Percentiles rank a stretch among this genome's conserved stretches.
These are phyloP conservation scores for Lepidocolaptes lacrymiger DNA, from an alignment of 2,797 vertebrate genomes.

Conservation along the genomic window DNA sequence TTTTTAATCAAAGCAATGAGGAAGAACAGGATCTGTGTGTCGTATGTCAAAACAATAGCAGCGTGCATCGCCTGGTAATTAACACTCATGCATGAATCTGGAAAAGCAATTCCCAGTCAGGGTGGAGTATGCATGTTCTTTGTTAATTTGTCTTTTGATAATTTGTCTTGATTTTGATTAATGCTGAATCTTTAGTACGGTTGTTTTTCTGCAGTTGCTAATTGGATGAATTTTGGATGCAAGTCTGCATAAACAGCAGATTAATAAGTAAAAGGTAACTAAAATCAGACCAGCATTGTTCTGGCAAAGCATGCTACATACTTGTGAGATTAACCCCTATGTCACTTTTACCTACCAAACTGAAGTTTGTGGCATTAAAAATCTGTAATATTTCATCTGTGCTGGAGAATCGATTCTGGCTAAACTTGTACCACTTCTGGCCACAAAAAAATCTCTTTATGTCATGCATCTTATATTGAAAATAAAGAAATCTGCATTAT, in stretches of 20 bases:
- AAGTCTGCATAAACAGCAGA: background rate
- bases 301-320: background rate
- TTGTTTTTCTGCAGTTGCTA: background rate
- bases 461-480: background rate
- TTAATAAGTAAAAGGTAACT: background rate
- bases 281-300: background rate
- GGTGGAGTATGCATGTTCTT: background rate
- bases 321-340: background rate
- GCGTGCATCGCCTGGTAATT: background rate
- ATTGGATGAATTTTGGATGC: background rate
- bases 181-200: background rate
- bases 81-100: background rate
- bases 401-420: background rate
- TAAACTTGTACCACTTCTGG: background rate
- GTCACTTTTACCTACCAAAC: background rate
- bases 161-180: background rate
- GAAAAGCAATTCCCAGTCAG: conserved; percentile 20
- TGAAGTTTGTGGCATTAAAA: background rate
- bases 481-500: background rate
- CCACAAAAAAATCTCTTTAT: background rate
- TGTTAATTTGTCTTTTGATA: background rate
- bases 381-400: background rate
- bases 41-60: conserved; percentile 22
- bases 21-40: background rate
- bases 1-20: conserved; percentile 4